phyloP scores from a whole-genome alignment of 2,888 invertebrate genomes.

The Sesamia inferens region DNA sequence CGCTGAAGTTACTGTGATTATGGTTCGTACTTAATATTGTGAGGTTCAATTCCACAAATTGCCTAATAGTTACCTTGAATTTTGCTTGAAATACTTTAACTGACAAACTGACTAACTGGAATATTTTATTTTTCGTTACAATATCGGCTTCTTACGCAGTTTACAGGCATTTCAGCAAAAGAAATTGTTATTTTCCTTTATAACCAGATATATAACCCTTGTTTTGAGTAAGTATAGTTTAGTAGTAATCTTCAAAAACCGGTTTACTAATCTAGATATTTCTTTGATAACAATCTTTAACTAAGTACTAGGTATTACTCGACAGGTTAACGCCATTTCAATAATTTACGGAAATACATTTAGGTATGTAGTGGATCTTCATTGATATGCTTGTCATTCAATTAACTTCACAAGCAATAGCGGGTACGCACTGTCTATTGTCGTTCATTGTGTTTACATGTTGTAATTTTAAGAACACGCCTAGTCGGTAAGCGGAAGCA shows the following conservation, averaged over 20 bases:
- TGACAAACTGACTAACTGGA: too few relatives aligned
- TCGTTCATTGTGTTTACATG: conserved; percentile 40
- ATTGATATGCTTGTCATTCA: conserved; percentile 13
- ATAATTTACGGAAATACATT: conserved; percentile 18
- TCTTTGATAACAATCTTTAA: conserved; percentile 8
- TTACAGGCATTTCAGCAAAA: neutral
- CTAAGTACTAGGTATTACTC: conserved; percentile 5
- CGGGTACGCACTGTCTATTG: too few relatives aligned
- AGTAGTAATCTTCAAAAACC: neutral
- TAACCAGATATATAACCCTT: neutral
- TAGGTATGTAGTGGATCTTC: conserved; percentile 2
- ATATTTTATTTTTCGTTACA: neutral
- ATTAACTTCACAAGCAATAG: conserved; percentile 2
- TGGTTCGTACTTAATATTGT: conserved; percentile 6
- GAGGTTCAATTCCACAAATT: conserved; percentile 8
- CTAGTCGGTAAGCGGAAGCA: conserved; percentile 38
- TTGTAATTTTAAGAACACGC: conserved; percentile 15
- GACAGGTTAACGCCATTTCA: conserved; percentile 6
- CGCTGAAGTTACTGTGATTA: conserved; percentile 24
- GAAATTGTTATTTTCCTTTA: neutral
- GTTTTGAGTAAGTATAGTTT: neutral
- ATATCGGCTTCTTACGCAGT: neutral
- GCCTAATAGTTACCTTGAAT: conserved; percentile 10
- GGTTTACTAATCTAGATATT: neutral
- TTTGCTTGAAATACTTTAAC: neutral